Conservation (phyloP, 2,113 vertebrate genomes). For the Oryctolagus cuniculus region DNA sequence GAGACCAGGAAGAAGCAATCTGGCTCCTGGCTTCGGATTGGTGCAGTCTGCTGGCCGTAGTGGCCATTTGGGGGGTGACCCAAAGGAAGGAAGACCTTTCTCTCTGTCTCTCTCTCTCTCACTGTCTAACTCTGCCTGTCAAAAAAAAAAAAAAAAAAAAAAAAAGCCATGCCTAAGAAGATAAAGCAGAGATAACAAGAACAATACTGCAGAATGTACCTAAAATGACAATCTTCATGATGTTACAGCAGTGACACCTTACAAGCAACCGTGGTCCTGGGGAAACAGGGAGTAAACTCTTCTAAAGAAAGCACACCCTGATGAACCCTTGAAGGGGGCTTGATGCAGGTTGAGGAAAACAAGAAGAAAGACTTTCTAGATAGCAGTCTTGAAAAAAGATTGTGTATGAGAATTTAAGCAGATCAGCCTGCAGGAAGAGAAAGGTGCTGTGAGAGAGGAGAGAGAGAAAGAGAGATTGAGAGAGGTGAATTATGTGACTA, state of each 20-base stretch:
- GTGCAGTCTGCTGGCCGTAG: no score
- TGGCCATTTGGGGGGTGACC: no score
- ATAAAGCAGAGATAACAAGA: background rate
- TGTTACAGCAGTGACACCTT: background rate
- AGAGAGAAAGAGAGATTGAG: fast-evolving
- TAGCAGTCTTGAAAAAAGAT: background rate
- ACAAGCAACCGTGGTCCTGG: background rate
- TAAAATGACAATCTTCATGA: background rate
- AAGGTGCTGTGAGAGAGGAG: background rate
- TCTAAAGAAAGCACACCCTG: background rate
- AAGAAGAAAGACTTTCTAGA: background rate
- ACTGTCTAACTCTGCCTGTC: no score
- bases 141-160: no score
- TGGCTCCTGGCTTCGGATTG: no score
- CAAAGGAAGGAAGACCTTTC: no score
- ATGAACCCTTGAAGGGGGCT: background rate
- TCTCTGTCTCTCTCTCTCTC: no score
- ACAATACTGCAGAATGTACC: no score
- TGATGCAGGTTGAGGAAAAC: background rate
- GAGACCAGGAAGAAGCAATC: no score
- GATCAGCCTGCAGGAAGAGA: background rate
- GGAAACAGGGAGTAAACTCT: background rate
- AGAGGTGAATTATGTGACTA: background rate
- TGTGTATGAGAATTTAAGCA: background rate
- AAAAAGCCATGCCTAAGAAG: background rate